A percentile compares a stretch with the other conserved stretches of the same genome.
These are phyloP conservation scores for Elanus axillaris DNA, from an alignment of 2,113 vertebrate species.

Conservation along the genomic window DNA sequence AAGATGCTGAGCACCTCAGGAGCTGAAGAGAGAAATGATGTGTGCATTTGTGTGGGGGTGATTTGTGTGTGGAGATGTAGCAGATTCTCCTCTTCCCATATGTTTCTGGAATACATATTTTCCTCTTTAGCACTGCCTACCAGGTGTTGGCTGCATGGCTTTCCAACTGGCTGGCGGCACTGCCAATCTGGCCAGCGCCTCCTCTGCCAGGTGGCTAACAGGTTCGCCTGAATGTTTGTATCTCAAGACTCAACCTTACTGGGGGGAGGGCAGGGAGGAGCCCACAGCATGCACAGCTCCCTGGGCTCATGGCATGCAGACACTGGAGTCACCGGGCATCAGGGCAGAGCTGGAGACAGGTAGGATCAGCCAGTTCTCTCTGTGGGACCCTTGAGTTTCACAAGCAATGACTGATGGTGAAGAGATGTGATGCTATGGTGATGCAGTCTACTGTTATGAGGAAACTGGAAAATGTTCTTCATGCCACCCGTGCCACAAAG, in stretches of 20 bases:
- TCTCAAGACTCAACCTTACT: neutral
- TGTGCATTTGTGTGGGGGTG: slow-evolving; percentile 41
- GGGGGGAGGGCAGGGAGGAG: neutral
- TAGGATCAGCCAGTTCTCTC: neutral
- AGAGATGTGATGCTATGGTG: neutral
- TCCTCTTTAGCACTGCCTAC: slow-evolving; percentile 62
- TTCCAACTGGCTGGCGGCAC: slow-evolving; percentile 43
- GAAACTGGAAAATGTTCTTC: neutral
- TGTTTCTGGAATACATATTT: slow-evolving; percentile 61
- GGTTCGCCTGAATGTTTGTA: slow-evolving; percentile 22
- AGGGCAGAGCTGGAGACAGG: neutral
- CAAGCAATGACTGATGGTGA: neutral
- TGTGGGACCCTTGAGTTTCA: neutral
- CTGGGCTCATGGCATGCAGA: neutral
- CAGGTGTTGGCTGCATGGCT: slow-evolving; percentile 47
- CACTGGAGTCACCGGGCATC: neutral
- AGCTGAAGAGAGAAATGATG: slow-evolving; percentile 15
- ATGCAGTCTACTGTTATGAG: neutral
- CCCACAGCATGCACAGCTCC: accelerated
- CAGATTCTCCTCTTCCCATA: slow-evolving; percentile 55
- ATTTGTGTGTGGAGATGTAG: slow-evolving; percentile 52
- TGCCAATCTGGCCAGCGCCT: slow-evolving; percentile 47
- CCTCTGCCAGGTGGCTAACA: slow-evolving; percentile 56
- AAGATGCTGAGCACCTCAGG: slow-evolving; percentile 4
- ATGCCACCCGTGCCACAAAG: neutral